A percentile compares a stretch with the other conserved stretches of the same genome.
These are phyloP conservation scores for Amniataba percoides DNA, from an alignment of 2,797 vertebrate genomes.

Conservation along the genomic window DNA sequence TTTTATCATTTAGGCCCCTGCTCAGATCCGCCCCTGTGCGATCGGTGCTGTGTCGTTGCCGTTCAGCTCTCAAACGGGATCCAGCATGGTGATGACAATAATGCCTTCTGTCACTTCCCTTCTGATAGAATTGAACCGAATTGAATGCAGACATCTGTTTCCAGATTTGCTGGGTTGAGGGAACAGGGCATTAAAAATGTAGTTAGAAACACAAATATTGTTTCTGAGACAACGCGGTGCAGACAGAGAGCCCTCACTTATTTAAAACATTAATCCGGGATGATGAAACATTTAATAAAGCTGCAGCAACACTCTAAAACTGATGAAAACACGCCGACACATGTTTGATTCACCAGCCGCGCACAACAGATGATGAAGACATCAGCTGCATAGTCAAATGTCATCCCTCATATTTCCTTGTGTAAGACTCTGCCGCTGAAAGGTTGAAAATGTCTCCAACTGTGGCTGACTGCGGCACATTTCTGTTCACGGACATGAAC, in stretches of 20 bases:
- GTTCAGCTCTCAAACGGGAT: slow-evolving; percentile 22
- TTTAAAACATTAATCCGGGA: slow-evolving; percentile 49
- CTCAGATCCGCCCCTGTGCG: not conserved
- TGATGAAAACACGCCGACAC: slow-evolving; percentile 41
- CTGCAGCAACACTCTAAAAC: slow-evolving; percentile 49
- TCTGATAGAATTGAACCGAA: slow-evolving; percentile 31
- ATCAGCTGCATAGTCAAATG: slow-evolving; percentile 33
- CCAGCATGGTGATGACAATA: slow-evolving; percentile 19
- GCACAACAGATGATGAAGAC: slow-evolving; percentile 39
- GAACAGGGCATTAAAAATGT: slow-evolving; percentile 52
- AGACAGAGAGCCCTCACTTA: slow-evolving; percentile 35
- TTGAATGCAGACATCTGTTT: slow-evolving; percentile 51
- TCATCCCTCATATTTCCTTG: slow-evolving; percentile 9
- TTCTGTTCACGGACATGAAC: slow-evolving; percentile 30
- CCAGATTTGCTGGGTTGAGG: slow-evolving; percentile 24
- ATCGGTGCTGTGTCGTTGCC: not conserved
- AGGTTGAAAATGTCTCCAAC: slow-evolving; percentile 30
- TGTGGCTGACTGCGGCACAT: slow-evolving; percentile 4
- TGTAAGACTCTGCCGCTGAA: slow-evolving; percentile 19
- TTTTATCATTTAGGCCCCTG: slow-evolving; percentile 24
- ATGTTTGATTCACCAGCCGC: slow-evolving; percentile 37
- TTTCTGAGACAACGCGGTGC: slow-evolving; percentile 30
- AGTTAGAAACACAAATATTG: slow-evolving; percentile 55
- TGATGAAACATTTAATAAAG: slow-evolving; percentile 70
- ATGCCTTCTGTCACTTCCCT: slow-evolving; percentile 25